Evolutionary conservation across 2,797 vertebrate species (phyloP).

Genomic region (Tamandua tetradactyla): DNA sequence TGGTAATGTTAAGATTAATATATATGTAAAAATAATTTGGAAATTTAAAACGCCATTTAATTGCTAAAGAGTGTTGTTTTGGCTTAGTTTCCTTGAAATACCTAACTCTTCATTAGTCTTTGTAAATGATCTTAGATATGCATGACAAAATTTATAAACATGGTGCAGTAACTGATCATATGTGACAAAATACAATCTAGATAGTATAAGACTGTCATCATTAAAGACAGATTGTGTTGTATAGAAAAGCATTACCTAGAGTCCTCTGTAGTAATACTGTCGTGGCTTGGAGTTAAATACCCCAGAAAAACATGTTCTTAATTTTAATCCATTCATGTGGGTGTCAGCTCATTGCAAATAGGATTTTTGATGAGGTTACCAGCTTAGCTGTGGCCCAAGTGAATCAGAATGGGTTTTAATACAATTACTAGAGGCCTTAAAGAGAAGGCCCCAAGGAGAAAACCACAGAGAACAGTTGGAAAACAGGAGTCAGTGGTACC

Average conservation of each 20-base stretch:
- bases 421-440: too few relatives aligned
- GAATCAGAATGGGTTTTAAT: too few relatives aligned
- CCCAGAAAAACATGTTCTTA: too few relatives aligned
- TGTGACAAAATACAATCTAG: conserved; percentile 20
- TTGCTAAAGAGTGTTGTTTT: conserved; percentile 47
- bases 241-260: background rate
- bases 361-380: too few relatives aligned
- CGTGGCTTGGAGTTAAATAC: too few relatives aligned
- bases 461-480: too few relatives aligned
- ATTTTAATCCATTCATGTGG: too few relatives aligned
- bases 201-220: background rate
- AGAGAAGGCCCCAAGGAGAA: too few relatives aligned
- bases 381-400: too few relatives aligned
- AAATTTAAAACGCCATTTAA: conserved; percentile 53
- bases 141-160: conserved; percentile 50
- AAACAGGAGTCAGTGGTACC: too few relatives aligned
- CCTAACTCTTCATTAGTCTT: conserved; percentile 50
- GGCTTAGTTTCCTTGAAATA: conserved; percentile 65
- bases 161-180: background rate
- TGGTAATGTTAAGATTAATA: conserved; percentile 29
- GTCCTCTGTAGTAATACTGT: background rate
- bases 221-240: background rate
- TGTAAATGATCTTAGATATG: conserved; percentile 34
- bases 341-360: too few relatives aligned
- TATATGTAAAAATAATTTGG: conserved; percentile 43